Evolutionary conservation across 2,113 vertebrate species (phyloP).

Genomic region (Gracilinanus agilis): DNA sequence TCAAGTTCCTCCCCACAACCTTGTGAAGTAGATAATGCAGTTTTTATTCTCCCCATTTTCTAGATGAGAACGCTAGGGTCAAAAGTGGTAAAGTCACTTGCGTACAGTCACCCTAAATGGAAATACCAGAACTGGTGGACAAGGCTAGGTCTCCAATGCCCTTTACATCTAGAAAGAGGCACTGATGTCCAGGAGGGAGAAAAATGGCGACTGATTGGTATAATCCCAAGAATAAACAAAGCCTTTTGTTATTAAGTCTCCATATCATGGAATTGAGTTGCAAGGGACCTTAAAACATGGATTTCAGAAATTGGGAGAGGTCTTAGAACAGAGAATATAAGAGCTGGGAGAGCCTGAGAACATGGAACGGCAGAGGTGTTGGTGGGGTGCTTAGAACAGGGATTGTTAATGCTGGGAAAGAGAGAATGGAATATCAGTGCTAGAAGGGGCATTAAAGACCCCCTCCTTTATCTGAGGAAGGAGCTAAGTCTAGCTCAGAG

Average conservation of each 20-base stretch:
- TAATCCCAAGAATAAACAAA: background rate
- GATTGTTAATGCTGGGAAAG: background rate
- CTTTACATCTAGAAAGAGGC: background rate
- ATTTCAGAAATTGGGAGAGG: background rate
- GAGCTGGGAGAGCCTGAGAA: background rate
- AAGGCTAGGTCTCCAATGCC: background rate
- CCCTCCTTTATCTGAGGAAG: background rate
- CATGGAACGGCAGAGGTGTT: background rate
- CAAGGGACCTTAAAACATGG: background rate
- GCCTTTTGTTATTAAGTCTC: background rate
- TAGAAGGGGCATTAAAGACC: background rate
- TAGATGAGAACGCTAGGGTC: background rate
- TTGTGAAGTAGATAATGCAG: background rate
- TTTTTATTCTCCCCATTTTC: background rate
- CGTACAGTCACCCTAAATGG: background rate
- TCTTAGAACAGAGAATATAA: background rate
- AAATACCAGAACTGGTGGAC: background rate
- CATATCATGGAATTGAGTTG: background rate
- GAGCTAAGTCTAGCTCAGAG: constrained; percentile 27
- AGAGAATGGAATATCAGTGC: background rate
- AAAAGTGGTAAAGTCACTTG: background rate
- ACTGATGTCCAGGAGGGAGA: background rate
- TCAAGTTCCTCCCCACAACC: background rate
- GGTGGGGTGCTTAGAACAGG: background rate
- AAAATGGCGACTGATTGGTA: background rate